Base-by-base conservation (phyloP, 2,113 vertebrate species). In the Girardinichthys multiradiatus region DNA sequence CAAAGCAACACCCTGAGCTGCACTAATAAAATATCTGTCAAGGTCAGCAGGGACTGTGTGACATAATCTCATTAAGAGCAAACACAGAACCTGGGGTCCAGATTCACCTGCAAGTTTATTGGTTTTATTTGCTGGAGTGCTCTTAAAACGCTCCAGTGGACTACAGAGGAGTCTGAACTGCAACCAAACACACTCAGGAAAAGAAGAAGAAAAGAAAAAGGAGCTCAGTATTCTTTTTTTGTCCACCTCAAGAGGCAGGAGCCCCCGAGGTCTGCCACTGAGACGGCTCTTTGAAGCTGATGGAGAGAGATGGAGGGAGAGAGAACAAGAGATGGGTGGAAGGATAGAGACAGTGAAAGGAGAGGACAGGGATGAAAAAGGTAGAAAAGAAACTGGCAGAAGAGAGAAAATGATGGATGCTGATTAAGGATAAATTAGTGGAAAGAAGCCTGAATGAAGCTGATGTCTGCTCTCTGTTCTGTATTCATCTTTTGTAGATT, bases 201-300 rank as follows among this genome's bases (percentile, higher is more conserved):
- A 58, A 72, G 54, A 67, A 67, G 76, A 35, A 72, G 5, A 45
- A 65, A 0, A 72, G 54, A 68, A 58, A 58, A 39, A 37, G 72
- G 75, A 72, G 80, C 10, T 48, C 54, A 57, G 81, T 74, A 82
- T 87, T 45, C 42, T 45, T 17, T 19, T 45, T 90, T 66, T 86
- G 92, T 91, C 89, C 90, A 84, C 80, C 87, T 89, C 87, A 86
- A 87, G 86, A 89, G 89, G 81, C 89, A 89, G 83, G 58, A 72
- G 87, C 88, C 90, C 91, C 75, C 59, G 33, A 84, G 91, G 81
- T 86, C 84, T 69, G 63, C 80, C 72, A 89, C 72, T 57, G 84
- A 90, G 84, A 86, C 78, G 21, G 79, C 76, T 77, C 89, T 92
- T 92, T 93, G 90, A 92, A 86, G 90, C 90, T 90, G 88, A 92